A percentile compares a stretch with the other conserved stretches of the same genome.
Evolutionary conservation across 2,797 vertebrate species (phyloP).

Genomic region (Erpetoichthys calabaricus): DNA sequence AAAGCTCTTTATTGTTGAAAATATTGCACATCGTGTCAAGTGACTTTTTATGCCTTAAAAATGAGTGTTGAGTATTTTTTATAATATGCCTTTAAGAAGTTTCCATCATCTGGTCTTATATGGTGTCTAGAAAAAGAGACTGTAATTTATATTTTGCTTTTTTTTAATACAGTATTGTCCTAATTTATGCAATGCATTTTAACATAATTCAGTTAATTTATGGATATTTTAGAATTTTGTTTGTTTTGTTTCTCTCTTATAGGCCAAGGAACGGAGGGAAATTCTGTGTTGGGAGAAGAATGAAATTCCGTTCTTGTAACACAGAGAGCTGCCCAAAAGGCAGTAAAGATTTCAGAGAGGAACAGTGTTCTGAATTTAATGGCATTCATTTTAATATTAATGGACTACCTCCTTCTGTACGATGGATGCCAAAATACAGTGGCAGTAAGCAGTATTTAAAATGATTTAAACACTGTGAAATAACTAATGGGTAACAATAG

Average conservation of each 20-base stretch:
- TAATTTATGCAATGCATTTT: no score
- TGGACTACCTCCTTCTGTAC: conserved; percentile 73
- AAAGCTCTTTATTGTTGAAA: no score
- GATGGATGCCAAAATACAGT: conserved; percentile 92
- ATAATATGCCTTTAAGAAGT: no score
- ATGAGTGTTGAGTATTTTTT: no score
- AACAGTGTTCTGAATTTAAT: conserved; percentile 86
- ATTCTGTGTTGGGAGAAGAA: conserved; percentile 87
- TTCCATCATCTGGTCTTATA: no score
- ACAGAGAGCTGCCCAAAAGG: conserved; percentile 82
- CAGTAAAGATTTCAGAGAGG: conserved; percentile 76
- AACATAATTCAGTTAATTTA: no score
- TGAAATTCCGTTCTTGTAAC: conserved; percentile 95
- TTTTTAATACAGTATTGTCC: no score
- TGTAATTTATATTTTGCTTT: no score
- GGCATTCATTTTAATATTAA: conserved; percentile 95
- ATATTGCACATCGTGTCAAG: no score
- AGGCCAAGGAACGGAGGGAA: conserved; percentile 86
- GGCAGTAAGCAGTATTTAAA: conserved; percentile 73
- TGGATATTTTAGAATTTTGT: no score
- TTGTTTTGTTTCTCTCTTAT: conserved; percentile 15
- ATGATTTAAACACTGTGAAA: conserved; percentile 1
- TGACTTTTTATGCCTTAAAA: no score
- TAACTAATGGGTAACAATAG: neutral
- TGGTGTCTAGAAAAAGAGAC: no score